Evolutionary conservation across 1,140 invertebrate species (phyloP), one percentile per base, ranked within the genome.

Genomic region (Drosophila biarmipes): DNA sequence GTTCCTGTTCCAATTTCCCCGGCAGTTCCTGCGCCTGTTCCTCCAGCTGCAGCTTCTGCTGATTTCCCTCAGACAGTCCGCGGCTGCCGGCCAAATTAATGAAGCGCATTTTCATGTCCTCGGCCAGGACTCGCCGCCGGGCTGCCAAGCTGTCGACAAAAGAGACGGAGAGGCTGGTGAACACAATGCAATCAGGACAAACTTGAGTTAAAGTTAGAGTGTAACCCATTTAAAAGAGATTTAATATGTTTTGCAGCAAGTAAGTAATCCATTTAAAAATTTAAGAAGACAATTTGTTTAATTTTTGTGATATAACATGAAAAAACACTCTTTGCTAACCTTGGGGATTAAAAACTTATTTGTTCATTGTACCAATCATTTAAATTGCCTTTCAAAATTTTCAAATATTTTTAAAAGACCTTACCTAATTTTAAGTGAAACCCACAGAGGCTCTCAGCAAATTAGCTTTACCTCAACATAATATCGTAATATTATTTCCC

Each of bases 1-100:
- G 38, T 58, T 69, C 67, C 74, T 51, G 68, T 54, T 48, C 66
- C 67, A 68, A 48, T 42, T 67, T 38, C 66, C 17, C 17, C 17
- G 35, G 19, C 48, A 31, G 58, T 59, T 72, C 35, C 54, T 56
- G 38, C 35, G 58, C 66, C 73, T 11, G 35, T 17, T 31, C 52
- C 40, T 19, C 10, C 34, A 38, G 62, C 40, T 48, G 31, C 63
- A 49, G 53, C 10, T 56, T 37, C 17, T 27, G 19, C 8, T 63
- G 48, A 40, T 55, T 45, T n/a, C 24, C 49, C 69, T 57, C 56
- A 66, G 64, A 58, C 56, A 73, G 57, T 84, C 73, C 52, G 59
- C 68, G 67, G 56, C 81, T 77, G 81, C 58, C 63, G 52, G 57
- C 51, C 52, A 67, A 78, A 64, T 78, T 71, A 87, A 81, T 87